These are phyloP conservation scores for Phrynosoma blainvillii DNA, from an alignment of 2,113 vertebrate genomes.

Conservation along the genomic window DNA sequence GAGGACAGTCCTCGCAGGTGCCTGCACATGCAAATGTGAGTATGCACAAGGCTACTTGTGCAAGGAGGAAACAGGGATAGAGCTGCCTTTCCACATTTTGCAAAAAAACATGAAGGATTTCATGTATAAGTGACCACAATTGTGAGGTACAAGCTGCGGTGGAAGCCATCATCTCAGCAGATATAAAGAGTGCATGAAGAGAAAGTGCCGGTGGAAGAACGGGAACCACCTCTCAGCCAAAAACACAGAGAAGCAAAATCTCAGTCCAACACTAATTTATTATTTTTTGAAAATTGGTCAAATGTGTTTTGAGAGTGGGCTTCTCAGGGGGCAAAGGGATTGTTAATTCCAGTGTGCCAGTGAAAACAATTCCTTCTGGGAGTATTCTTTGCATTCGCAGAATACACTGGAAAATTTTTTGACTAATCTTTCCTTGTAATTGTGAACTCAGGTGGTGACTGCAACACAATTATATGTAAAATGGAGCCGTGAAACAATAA, in stretches of 20 bases:
- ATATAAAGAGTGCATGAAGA: neutral
- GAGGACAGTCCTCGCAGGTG: neutral
- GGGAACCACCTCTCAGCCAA: neutral
- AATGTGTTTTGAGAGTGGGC: neutral
- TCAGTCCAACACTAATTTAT: neutral
- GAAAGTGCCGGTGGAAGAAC: neutral
- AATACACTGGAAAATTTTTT: neutral
- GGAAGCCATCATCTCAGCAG: neutral
- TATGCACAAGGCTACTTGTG: neutral
- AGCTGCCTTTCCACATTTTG: neutral
- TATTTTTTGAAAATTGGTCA: neutral
- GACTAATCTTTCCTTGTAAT: neutral
- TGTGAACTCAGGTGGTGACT: neutral
- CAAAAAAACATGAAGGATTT: too few relatives aligned
- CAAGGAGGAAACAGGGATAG: neutral
- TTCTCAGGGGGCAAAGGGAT: neutral
- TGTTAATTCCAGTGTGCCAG: neutral
- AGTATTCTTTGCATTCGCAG: neutral
- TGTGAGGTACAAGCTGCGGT: neutral
- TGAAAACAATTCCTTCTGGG: constrained; percentile 1
- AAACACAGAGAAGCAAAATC: neutral
- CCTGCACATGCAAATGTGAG: neutral
- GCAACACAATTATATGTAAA: neutral
- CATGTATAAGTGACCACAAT: neutral
- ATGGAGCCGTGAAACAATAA: neutral